Base-by-base conservation (phyloP, 2,113 vertebrate species). In the Chelonoidis abingdonii region DNA sequence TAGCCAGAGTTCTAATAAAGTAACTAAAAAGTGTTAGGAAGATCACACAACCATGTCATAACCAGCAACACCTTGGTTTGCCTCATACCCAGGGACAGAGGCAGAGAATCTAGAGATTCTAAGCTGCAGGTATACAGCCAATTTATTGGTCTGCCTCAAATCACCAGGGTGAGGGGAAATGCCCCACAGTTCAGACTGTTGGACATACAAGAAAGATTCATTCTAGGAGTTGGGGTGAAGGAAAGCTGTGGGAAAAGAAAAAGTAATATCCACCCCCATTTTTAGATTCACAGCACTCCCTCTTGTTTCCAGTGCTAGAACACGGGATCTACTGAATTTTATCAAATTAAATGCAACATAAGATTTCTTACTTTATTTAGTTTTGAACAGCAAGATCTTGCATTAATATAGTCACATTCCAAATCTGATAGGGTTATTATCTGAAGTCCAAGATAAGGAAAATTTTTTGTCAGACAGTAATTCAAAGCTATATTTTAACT, bases 331-430 rank as follows among this genome's bases (percentile, higher is more conserved):
- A 49, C 89, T 91, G 25, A 54, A n/a, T 94, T 85, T 53, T 95
- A 79, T 12, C 53, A 80, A 24, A 72, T 54, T 10, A 89, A 94
- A 92, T 12, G 22, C 80, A 93, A 90, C 96, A 86, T 93, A 78
- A 24, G 92, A 82, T 41, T 17, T 93, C 97, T 98, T 98, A 99
- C 99, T 99, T 99, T 99, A 98, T 99, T 99, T 62, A 99, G 98
- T 96, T 99, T 99, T 80, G 99, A 99, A 97, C 99, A 99, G 98
- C 99, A 99, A 2, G 99, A 99, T 96, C 99, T 97, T 29, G 99
- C 99, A 1, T 99, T 99, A 95, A 99, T 99, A 97, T 99, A 99
- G 97, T 99, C 99, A 96, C 99, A 99, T 98, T 99, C 99, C 96
- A 99, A 98, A 98, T 99, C 99, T 75, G 99, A 99, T 24, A 99